A percentile compares a stretch with the other conserved stretches of the same genome.
These are phyloP conservation scores for Argynnis bischoffii DNA, from an alignment of 2,888 invertebrate species.

Conservation along the genomic window DNA sequence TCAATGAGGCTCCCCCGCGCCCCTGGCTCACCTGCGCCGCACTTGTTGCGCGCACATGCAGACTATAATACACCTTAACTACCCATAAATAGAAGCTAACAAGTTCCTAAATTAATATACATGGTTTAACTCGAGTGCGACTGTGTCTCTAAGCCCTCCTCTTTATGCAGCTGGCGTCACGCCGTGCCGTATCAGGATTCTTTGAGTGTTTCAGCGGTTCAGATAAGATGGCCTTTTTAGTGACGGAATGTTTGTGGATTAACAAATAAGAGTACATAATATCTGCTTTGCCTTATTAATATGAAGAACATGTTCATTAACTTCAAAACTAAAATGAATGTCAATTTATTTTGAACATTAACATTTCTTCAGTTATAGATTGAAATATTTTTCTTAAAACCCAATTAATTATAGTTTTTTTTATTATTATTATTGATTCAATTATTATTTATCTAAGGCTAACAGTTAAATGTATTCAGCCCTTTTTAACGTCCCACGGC, in stretches of 20 bases:
- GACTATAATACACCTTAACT: conserved; percentile 27
- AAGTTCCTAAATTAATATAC: conserved; percentile 29
- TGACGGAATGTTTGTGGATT: conserved; percentile 17
- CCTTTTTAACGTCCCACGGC: too few species aligned
- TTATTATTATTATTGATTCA: too few species aligned
- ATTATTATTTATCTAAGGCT: too few species aligned
- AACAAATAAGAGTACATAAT: conserved; percentile 1
- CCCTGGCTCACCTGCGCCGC: conserved; percentile 66
- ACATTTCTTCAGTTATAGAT: too few species aligned
- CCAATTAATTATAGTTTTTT: too few species aligned
- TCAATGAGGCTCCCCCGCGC: conserved; percentile 66
- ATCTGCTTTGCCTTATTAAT: not conserved
- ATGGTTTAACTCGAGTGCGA: conserved; percentile 20
- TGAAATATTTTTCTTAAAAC: too few species aligned
- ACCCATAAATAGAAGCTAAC: conserved; percentile 24
- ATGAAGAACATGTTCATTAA: not conserved
- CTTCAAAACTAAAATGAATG: not conserved
- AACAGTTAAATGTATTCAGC: too few species aligned
- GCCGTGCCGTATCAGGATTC: conserved; percentile 33
- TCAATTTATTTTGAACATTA: not conserved
- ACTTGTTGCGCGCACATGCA: conserved; percentile 73
- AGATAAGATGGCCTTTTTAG: conserved; percentile 20
- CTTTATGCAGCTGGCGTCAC: conserved; percentile 32
- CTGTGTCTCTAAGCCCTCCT: conserved; percentile 27
- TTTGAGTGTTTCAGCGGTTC: conserved; percentile 16